These are phyloP conservation scores for Bubo bubo DNA, from an alignment of 2,113 vertebrate species.

Conservation along the genomic window DNA sequence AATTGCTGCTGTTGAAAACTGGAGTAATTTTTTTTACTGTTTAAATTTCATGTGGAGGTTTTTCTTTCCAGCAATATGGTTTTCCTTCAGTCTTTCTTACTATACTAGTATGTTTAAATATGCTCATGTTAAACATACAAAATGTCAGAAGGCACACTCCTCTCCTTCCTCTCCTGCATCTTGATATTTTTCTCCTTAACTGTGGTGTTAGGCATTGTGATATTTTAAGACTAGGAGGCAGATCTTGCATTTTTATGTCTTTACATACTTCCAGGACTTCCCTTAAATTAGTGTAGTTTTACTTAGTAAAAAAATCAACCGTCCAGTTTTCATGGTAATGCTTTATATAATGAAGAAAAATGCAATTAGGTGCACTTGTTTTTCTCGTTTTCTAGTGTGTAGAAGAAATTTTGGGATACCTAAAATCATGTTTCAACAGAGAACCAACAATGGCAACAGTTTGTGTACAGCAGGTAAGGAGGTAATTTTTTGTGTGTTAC, in stretches of 20 bases:
- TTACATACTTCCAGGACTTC: neutral
- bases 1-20: neutral
- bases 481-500: neutral
- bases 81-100: neutral
- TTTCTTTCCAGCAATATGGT: neutral
- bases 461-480: constrained; percentile 93
- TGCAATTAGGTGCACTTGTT: neutral
- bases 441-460: constrained; percentile 95
- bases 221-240: neutral
- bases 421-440: constrained; percentile 94
- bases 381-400: constrained; percentile 82
- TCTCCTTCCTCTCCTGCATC: neutral
- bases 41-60: neutral
- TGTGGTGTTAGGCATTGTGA: neutral
- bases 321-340: neutral
- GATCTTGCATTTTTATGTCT: neutral
- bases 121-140: neutral
- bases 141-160: neutral
- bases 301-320: neutral
- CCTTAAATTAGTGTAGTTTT: neutral
- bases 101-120: neutral
- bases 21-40: neutral
- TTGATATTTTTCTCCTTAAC: neutral
- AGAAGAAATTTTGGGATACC: constrained; percentile 93
- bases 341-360: neutral